Evolutionary conservation across 2,888 invertebrate species (phyloP).

Genomic region (Drepana falcataria): DNA sequence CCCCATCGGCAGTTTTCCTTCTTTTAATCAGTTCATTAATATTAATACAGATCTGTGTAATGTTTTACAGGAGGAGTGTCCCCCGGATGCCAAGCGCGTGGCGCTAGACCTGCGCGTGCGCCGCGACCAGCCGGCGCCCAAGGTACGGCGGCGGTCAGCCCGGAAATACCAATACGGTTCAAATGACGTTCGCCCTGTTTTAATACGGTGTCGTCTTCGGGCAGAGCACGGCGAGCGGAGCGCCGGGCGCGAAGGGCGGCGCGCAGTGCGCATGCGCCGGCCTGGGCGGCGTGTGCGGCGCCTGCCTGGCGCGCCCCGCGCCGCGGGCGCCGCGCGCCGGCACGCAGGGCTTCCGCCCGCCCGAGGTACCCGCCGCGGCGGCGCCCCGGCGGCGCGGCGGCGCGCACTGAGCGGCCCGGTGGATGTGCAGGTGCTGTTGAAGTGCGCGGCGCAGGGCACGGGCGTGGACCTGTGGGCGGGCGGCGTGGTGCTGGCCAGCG

Average conservation of each 20-base stretch:
- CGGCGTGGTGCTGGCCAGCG: constrained; percentile 85
- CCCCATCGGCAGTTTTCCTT: too few species aligned
- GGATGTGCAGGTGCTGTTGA: constrained; percentile 80
- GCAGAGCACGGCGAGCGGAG: constrained; percentile 9
- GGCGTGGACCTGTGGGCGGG: constrained; percentile 94
- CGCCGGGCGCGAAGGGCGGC: constrained; percentile 23
- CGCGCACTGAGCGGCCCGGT: neutral
- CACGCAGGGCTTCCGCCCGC: constrained; percentile 93
- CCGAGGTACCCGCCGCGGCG: constrained; percentile 72
- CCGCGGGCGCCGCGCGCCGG: constrained; percentile 90
- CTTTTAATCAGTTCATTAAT: too few species aligned
- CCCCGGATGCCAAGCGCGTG: constrained; percentile 43
- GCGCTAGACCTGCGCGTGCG: constrained; percentile 50
- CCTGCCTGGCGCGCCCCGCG: constrained; percentile 82
- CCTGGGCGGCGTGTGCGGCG: constrained; percentile 78
- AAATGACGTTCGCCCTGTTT: too few species aligned
- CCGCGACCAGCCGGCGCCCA: neutral
- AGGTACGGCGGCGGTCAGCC: too few species aligned
- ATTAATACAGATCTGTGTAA: too few species aligned
- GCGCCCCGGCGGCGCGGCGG: too few species aligned
- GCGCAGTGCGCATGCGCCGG: constrained; percentile 82
- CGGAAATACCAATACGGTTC: too few species aligned
- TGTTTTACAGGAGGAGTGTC: constrained; percentile 21
- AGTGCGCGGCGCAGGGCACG: constrained; percentile 87
- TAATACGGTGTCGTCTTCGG: neutral